Base-by-base conservation (phyloP, 2,797 vertebrate genomes). In the Uromys caudimaculatus region DNA sequence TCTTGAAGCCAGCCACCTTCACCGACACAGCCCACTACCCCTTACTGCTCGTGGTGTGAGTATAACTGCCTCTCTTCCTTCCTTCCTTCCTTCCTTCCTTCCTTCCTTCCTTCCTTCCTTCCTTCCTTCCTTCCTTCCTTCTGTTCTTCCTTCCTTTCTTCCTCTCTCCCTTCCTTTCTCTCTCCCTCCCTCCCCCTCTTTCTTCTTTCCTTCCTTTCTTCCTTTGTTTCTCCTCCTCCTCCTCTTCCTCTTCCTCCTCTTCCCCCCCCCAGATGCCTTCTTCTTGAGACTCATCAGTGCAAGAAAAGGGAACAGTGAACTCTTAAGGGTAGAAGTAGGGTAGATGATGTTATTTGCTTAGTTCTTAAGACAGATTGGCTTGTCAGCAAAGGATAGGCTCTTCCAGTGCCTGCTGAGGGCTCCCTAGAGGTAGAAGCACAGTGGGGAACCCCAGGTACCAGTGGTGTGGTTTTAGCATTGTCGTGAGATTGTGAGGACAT, bases 21-120 rank as follows among this genome's bases (percentile, higher is more conserved):
- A 87, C 98, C 0, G 99, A 99, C 0, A 99, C 99, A 0, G 93
- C 98, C 0, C 99, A 99, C 97, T 99, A 99, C 97, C 99, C 99
- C 1, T 95, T 99, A 97, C 99, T 99, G 89, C 98, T 99, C 97
- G 98, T 99, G 27, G 99, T 99, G 99, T 99, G 97, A 99, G 99
- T 99, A 98, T 95, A 27, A 0, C 0, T 11, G 86, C 4, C 0
- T 69, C 35, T 14, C 41, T 76, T 7, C 32, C 52, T 23, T 50
- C 62, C 7, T 69, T n/a, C 16, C 67, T 69, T 69, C 35, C 29
- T n/a, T n/a, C 1, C 14, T 8, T 17, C 2, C 14, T 17, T 14
- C 13, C 5, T 16, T 2, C 29, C 12, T 64, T 32, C 11, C 58
- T 10, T 6, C 4, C 27, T 13, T 64, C 5, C 29, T 60, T 60